Percentiles rank a stretch among this genome's conserved stretches.
These are phyloP conservation scores for Pogonocherus hispidulus DNA, from an alignment of 2,888 invertebrate species.

Conservation along the genomic window DNA sequence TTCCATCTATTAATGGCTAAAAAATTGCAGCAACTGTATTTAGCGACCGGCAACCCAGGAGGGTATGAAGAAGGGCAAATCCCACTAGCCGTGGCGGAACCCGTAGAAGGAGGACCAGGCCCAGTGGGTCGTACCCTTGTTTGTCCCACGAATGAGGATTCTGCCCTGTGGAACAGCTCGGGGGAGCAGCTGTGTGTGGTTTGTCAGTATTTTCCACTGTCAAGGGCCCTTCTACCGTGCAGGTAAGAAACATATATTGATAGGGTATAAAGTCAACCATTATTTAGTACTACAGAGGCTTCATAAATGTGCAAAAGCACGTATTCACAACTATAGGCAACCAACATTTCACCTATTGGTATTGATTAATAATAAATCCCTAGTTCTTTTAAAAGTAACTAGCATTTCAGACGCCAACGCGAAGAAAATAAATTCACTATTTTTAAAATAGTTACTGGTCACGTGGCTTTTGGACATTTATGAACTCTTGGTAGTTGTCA, in stretches of 20 bases:
- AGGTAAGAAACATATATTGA: conserved; percentile 57
- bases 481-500: too few species aligned
- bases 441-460: too few species aligned
- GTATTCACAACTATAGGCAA: too few species aligned
- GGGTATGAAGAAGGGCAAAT: conserved; percentile 71
- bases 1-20: conserved; percentile 32
- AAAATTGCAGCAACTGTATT: conserved; percentile 79
- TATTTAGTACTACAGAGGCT: too few species aligned
- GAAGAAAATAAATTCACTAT: too few species aligned
- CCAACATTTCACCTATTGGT: too few species aligned
- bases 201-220: conserved; percentile 84
- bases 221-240: conserved; percentile 86
- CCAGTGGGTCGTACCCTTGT: conserved; percentile 63
- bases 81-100: conserved; percentile 72
- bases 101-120: conserved; percentile 67
- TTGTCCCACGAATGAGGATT: conserved; percentile 67
- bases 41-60: conserved; percentile 78
- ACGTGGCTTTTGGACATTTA: too few species aligned
- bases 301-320: too few species aligned
- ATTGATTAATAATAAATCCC: too few species aligned
- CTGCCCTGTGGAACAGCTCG: conserved; percentile 71
- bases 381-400: too few species aligned
- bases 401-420: too few species aligned
- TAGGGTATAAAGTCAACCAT: background rate
- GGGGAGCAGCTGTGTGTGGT: conserved; percentile 83